Conservation (phyloP, 2,888 invertebrate species). For the Pinctada fucata region DNA sequence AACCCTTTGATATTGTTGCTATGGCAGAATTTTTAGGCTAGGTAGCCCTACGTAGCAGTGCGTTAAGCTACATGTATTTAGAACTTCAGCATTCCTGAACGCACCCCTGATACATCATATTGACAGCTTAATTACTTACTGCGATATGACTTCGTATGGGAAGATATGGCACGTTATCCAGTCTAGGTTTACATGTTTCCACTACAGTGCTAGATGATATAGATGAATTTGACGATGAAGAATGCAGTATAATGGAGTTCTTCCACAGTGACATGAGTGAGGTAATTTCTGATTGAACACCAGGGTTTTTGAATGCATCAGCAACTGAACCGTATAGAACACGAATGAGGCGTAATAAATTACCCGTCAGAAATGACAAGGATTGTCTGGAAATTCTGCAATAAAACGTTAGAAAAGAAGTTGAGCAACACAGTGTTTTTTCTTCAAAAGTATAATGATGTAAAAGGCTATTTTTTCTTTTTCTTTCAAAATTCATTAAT, state of each 20-base stretch:
- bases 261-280: conserved; percentile 80
- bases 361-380: conserved; percentile 55
- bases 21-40: too few relatives aligned
- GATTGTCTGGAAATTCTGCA: conserved; percentile 56
- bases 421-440: not conserved
- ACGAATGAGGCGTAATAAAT: conserved; percentile 62
- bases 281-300: conserved; percentile 82
- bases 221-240: not conserved
- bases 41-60: too few relatives aligned
- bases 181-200: too few relatives aligned
- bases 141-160: conserved; percentile 26
- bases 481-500: too few relatives aligned
- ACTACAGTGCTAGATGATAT: too few relatives aligned
- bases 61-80: too few relatives aligned
- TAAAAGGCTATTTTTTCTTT: too few relatives aligned
- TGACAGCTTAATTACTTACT: too few relatives aligned
- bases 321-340: conserved; percentile 66
- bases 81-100: too few relatives aligned
- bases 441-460: not conserved
- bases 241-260: conserved; percentile 6
- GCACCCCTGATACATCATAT: too few relatives aligned
- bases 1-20: too few relatives aligned
- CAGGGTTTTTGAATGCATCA: conserved; percentile 79
- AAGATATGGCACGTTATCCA: conserved; percentile 41
- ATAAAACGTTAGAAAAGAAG: conserved; percentile 20